Evolutionary conservation across 2,888 invertebrate species (phyloP).

Genomic region (Drosophila tripunctata): DNA sequence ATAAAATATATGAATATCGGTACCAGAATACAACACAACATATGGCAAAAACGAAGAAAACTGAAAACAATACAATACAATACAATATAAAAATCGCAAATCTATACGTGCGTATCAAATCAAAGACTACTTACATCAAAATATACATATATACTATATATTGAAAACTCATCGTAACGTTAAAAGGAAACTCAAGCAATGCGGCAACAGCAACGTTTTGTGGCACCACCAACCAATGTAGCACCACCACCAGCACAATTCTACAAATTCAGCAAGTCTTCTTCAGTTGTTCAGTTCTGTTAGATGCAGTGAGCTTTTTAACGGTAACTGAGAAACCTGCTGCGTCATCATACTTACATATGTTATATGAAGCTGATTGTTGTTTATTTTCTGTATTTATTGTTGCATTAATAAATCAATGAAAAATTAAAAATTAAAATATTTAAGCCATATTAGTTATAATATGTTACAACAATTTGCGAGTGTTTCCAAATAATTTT

Average conservation of each 20-base stretch:
- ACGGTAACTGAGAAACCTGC: conserved; percentile 57
- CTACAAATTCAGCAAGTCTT: conserved; percentile 13
- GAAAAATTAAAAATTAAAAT: no score
- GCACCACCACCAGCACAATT: conserved; percentile 17
- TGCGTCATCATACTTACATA: conserved; percentile 14
- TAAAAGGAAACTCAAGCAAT: conserved; percentile 27
- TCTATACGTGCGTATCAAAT: conserved; percentile 29
- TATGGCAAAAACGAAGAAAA: no score
- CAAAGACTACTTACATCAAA: conserved; percentile 15
- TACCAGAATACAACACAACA: conserved; percentile 38
- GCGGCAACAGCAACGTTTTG: conserved; percentile 22
- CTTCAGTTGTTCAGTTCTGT: conserved; percentile 14
- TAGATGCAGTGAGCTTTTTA: conserved; percentile 17
- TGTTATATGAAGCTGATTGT: conserved; percentile 64
- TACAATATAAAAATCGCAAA: conserved; percentile 23
- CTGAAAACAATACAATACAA: no score
- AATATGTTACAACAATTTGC: conserved; percentile 26
- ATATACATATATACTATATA: neutral
- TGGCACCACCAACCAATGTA: conserved; percentile 19
- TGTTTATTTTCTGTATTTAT: conserved; percentile 17
- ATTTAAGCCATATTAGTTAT: conserved; percentile 25
- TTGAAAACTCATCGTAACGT: neutral
- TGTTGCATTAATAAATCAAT: conserved; percentile 24
- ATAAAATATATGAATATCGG: conserved; percentile 26
- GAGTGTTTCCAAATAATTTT: conserved; percentile 56